Conservation (phyloP, 2,888 invertebrate species). For the Halictus ligatus region DNA sequence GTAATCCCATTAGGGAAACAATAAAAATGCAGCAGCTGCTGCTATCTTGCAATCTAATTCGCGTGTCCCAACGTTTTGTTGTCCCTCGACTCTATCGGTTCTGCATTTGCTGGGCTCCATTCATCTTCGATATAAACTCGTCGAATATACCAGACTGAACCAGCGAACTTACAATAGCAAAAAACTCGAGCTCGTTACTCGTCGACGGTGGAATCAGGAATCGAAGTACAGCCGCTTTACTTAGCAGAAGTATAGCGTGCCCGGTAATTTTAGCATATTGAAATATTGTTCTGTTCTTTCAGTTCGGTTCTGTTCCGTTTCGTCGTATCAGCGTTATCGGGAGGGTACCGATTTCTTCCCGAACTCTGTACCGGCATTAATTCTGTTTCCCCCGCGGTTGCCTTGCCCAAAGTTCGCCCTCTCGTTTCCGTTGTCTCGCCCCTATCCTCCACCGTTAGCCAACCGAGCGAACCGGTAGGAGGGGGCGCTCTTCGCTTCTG, state of each 20-base stretch:
- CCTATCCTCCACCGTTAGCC: slow-evolving; percentile 14
- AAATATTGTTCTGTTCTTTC: slow-evolving; percentile 61
- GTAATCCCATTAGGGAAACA: slow-evolving; percentile 5
- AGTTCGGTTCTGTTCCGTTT: slow-evolving; percentile 29
- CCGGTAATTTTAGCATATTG: slow-evolving; percentile 66
- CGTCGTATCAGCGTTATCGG: slow-evolving; percentile 61
- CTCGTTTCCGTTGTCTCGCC: neutral
- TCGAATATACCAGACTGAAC: neutral
- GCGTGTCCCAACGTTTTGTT: neutral
- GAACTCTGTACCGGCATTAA: slow-evolving; percentile 55
- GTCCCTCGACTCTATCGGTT: neutral
- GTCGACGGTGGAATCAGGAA: slow-evolving; percentile 16
- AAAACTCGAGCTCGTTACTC: slow-evolving; percentile 25
- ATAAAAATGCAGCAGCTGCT: neutral
- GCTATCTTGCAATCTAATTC: neutral
- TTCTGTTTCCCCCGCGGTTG: slow-evolving; percentile 41
- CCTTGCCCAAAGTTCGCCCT: slow-evolving; percentile 15
- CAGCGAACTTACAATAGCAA: slow-evolving; percentile 3
- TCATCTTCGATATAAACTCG: neutral
- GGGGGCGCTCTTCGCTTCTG: slow-evolving; percentile 12
- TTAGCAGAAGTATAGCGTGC: slow-evolving; percentile 25
- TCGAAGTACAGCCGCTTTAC: slow-evolving; percentile 20
- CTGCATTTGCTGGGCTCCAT: neutral
- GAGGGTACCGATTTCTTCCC: slow-evolving; percentile 17
- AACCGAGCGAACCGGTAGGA: slow-evolving; percentile 25